Base-by-base conservation (phyloP, 2,888 invertebrate species). In the Acanthopleura granulata region DNA sequence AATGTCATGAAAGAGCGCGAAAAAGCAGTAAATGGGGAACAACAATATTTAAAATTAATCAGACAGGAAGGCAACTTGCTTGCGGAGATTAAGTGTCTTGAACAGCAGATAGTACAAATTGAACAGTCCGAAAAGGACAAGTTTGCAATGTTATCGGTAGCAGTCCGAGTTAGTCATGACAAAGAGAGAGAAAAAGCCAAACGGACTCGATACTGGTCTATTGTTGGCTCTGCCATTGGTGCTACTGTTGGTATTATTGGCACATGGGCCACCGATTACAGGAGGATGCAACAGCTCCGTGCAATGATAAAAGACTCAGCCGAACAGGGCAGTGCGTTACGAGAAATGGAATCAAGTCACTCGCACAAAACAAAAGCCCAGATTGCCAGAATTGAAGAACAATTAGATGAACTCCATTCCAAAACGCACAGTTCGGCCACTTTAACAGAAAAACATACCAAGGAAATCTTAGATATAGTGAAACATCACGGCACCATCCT, bases 131-230 rank as follows among this genome's bases (percentile, higher is more conserved):
- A 96, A 89, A 91, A 95, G 4, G 94, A 86, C 51, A 78, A 79
- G 49, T 96, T 96, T 87, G 93, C 94, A 0, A 92, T 93, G 0
- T 93, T 96, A 88, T 94, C 95, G 0, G 93, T 94, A 27, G 94
- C 95, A 0, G 93, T 96, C 0, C 93, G 96, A 80, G 93, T 95
- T 80, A 95, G 95, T 25, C 96, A 96, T 86, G 96, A 96, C 89
- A 93, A 95, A 75, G 96, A 96, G 89, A 90, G 96, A 57, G 94
- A 94, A 0, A 94, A 95, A 49, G 93, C 95, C 4, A 95, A 96
- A 88, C 92, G 94, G 76, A 95, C 95, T 76, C 96, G 96, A 90
- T 96, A 96, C 89, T 95, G 95, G 94, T 94, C 94, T 78, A 93
- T 95, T 75, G 93, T 94, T 62, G 94, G 94, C 11, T 94, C 94